Evolutionary conservation across 2,797 vertebrate genomes (phyloP).

Genomic region (Hephaestus fuliginosus): DNA sequence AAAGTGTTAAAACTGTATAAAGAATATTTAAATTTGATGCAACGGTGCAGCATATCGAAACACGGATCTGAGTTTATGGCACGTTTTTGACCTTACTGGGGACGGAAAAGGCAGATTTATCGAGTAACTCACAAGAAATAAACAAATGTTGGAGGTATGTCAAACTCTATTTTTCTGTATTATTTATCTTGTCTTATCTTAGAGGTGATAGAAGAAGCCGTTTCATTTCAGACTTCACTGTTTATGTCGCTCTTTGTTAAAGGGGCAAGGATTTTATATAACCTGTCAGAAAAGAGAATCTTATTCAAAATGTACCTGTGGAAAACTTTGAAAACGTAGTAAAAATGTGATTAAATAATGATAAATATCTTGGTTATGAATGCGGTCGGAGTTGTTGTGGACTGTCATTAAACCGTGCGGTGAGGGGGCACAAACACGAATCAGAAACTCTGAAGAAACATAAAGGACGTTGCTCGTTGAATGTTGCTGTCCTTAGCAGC

Average conservation of each 20-base stretch:
- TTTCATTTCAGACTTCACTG: too few relatives aligned
- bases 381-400: background rate
- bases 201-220: too few relatives aligned
- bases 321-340: too few relatives aligned
- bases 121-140: too few relatives aligned
- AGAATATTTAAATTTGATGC: background rate
- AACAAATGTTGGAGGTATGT: too few relatives aligned
- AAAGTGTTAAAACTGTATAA: background rate
- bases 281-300: too few relatives aligned
- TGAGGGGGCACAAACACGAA: constrained; percentile 1
- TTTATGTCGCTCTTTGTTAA: too few relatives aligned
- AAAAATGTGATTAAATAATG: background rate
- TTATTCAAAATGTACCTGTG: too few relatives aligned
- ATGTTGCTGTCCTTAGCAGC: background rate
- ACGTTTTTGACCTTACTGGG: background rate
- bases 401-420: background rate
- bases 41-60: background rate
- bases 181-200: too few relatives aligned
- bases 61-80: background rate
- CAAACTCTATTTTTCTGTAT: too few relatives aligned
- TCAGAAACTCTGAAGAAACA: background rate
- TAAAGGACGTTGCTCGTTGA: background rate
- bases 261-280: too few relatives aligned
- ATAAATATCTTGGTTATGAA: background rate
- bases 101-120: too few relatives aligned